Evolutionary conservation across 2,113 vertebrate genomes (phyloP).

Genomic region (Rhegmatorhina hoffmannsi): DNA sequence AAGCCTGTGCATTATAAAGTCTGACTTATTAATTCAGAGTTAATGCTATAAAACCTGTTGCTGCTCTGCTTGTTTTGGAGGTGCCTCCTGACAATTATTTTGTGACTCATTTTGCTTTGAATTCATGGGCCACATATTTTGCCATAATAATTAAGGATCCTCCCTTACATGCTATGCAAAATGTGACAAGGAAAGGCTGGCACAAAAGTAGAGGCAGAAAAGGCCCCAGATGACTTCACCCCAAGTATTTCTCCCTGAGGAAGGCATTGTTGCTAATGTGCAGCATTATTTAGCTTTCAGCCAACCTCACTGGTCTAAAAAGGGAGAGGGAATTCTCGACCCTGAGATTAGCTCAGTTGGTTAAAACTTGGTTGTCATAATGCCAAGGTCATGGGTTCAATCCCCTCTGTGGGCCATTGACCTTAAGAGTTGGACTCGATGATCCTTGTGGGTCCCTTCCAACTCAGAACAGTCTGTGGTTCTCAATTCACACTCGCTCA

Average conservation of each 20-base stretch:
- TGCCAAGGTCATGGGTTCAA: no score
- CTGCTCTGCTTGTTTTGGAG: slow-evolving; percentile 8
- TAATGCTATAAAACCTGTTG: neutral
- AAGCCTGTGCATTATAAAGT: neutral
- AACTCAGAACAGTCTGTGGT: no score
- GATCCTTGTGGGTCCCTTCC: no score
- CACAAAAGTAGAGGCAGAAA: neutral
- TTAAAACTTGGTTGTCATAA: no score
- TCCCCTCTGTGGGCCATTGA: no score
- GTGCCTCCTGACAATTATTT: slow-evolving; percentile 17
- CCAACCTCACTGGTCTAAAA: neutral
- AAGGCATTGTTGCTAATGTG: neutral
- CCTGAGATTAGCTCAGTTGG: no score
- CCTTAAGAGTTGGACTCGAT: no score
- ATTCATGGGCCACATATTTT: neutral
- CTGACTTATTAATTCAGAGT: neutral
- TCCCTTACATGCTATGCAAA: neutral
- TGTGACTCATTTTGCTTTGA: slow-evolving; percentile 46
- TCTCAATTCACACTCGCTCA: neutral
- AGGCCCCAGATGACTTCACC: neutral
- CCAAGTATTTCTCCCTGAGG: neutral
- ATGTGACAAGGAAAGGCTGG: neutral
- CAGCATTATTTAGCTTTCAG: neutral
- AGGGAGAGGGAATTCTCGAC: neutral
- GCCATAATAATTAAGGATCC: neutral